A percentile compares a stretch with the other conserved stretches of the same genome.
Conservation (phyloP, 1,140 invertebrate species). For the Heliconius hewitsoni region DNA sequence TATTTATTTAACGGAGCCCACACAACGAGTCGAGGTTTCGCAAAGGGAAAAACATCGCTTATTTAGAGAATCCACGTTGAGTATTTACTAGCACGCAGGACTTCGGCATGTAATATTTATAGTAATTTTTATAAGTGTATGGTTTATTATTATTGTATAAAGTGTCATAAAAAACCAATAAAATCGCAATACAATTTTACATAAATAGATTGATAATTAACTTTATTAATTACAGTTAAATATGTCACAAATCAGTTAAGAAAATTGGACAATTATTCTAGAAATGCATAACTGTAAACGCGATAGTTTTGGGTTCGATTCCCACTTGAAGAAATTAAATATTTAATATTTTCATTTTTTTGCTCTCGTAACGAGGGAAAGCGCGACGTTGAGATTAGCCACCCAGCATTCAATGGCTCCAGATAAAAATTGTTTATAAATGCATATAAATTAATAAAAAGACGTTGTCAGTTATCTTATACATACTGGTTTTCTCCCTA, state of each 20-base stretch:
- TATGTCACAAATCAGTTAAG: no score
- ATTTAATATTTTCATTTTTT: no score
- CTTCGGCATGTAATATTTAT: background rate
- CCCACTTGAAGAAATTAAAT: no score
- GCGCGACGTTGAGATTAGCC: no score
- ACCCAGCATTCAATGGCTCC: no score
- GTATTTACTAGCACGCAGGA: constrained; percentile 5
- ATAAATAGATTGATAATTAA: background rate
- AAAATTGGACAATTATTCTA: no score
- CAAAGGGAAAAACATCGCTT: constrained; percentile 42
- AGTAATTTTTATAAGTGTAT: background rate
- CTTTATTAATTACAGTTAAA: no score
- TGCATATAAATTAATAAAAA: background rate
- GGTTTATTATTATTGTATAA: background rate
- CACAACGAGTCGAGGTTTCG: constrained; percentile 46
- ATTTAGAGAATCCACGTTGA: constrained; percentile 20
- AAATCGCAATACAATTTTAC: no score
- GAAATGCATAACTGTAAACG: no score
- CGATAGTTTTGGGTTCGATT: no score
- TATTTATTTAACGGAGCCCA: constrained; percentile 67
- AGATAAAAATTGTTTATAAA: no score
- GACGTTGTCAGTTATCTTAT: background rate
- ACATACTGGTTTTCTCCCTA: background rate
- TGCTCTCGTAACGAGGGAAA: no score
- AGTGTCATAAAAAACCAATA: background rate